Evolutionary conservation across 2,113 vertebrate species (phyloP).

Genomic region (Mellivora capensis): DNA sequence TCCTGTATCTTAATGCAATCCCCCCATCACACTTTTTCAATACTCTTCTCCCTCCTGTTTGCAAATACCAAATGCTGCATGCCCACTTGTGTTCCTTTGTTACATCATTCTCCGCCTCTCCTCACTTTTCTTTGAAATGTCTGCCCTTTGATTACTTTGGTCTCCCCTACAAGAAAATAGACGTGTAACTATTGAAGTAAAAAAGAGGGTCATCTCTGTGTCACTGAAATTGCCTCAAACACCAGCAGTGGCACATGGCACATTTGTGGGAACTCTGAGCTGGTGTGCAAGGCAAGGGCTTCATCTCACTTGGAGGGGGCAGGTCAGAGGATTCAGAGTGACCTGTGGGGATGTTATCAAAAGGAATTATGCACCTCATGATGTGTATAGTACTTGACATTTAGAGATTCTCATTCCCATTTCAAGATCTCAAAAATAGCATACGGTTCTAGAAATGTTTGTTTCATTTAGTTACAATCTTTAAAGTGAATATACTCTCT

Average conservation of each 20-base stretch:
- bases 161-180: background rate
- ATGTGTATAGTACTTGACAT: background rate
- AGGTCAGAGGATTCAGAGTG: background rate
- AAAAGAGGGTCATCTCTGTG: background rate
- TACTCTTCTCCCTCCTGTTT: background rate
- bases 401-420: background rate
- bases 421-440: slow-evolving; percentile 2
- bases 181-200: background rate
- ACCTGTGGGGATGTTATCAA: background rate
- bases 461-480: background rate
- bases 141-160: background rate
- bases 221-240: background rate
- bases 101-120: background rate
- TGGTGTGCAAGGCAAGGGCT: background rate
- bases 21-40: background rate
- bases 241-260: background rate
- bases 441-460: background rate
- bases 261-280: background rate
- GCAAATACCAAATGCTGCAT: background rate
- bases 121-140: background rate
- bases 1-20: background rate
- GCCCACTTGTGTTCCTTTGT: background rate
- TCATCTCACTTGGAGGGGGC: background rate
- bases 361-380: too few species aligned
- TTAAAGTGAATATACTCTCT: background rate